Evolutionary conservation across 2,797 vertebrate species (phyloP).

Genomic region (Catostomus latipinnis): DNA sequence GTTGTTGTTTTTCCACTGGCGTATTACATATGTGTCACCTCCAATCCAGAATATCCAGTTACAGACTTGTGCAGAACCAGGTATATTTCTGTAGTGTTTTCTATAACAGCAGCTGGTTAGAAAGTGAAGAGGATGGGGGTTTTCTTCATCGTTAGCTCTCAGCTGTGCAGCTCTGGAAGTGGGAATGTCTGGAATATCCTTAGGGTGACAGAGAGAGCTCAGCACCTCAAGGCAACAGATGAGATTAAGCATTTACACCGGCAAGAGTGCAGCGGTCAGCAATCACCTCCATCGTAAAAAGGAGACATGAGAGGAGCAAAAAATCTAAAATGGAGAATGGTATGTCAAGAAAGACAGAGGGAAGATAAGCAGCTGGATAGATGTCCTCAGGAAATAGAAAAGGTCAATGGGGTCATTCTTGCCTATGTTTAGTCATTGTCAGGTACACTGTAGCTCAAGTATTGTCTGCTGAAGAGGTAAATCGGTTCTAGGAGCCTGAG

Average conservation of each 20-base stretch:
- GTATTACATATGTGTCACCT: not conserved
- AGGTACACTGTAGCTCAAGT: not conserved
- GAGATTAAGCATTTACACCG: slow-evolving; percentile 36
- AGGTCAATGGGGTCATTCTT: slow-evolving; percentile 27
- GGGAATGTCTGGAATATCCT: not conserved
- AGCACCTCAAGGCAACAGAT: slow-evolving; percentile 34
- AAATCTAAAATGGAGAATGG: slow-evolving; percentile 12
- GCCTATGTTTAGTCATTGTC: not conserved
- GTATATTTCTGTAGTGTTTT: not conserved
- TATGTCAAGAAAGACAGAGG: not conserved
- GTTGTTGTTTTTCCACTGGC: not conserved
- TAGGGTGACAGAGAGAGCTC: slow-evolving; percentile 5
- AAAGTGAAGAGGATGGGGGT: not conserved
- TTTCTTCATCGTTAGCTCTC: slow-evolving; percentile 39
- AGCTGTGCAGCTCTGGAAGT: not conserved
- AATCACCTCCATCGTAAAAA: slow-evolving; percentile 17
- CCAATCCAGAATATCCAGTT: not conserved
- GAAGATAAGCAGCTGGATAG: slow-evolving; percentile 12
- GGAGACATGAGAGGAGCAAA: not conserved
- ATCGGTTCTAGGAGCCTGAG: not conserved
- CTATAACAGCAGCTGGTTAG: slow-evolving; percentile 17
- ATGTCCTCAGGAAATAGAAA: slow-evolving; percentile 3
- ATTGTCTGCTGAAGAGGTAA: not conserved
- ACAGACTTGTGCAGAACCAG: not conserved
- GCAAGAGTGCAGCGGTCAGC: slow-evolving; percentile 41